phyloP scores from a whole-genome alignment of 2,888 invertebrate genomes.

The Candidula unifasciata region DNA sequence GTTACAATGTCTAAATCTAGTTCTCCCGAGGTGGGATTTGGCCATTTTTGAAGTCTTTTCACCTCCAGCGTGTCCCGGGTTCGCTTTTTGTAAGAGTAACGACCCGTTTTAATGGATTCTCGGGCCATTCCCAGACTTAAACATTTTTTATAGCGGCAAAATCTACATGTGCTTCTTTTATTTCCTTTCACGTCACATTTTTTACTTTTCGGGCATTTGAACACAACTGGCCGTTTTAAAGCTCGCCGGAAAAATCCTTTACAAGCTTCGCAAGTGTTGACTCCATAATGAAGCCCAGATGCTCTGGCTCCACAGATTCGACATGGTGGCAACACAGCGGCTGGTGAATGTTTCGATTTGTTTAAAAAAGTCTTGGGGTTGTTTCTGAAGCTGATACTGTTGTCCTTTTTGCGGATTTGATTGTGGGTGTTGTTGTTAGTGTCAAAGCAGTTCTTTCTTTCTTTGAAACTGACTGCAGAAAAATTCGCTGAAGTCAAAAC shows the following conservation, averaged over 20 bases:
- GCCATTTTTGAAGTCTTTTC: conserved; percentile 59
- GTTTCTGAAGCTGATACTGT: neutral
- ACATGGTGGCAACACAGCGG: conserved; percentile 51
- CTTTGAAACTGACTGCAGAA: too few species aligned
- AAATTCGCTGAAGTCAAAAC: too few species aligned
- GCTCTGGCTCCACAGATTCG: conserved; percentile 55
- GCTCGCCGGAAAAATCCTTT: conserved; percentile 55
- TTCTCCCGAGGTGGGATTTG: neutral
- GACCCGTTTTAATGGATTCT: conserved; percentile 75
- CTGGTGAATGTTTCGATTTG: neutral
- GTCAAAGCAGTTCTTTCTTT: too few species aligned
- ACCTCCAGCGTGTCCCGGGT: conserved; percentile 74
- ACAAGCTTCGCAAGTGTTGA: conserved; percentile 57
- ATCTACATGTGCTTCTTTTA: conserved; percentile 69
- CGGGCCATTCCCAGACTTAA: conserved; percentile 74
- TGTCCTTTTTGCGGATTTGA: neutral
- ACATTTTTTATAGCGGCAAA: conserved; percentile 73
- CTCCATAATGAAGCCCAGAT: conserved; percentile 57
- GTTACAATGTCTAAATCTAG: conserved; percentile 5
- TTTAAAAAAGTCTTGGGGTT: neutral
- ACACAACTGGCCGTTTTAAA: conserved; percentile 40
- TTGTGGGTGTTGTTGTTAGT: too few species aligned
- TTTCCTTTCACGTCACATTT: conserved; percentile 66
- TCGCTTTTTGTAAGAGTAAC: conserved; percentile 74
- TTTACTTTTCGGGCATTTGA: conserved; percentile 60